Percentiles rank a stretch among this genome's conserved stretches.
These are phyloP conservation scores for Grammomys dolichurus DNA, from an alignment of 2,113 vertebrate genomes.

Conservation along the genomic window DNA sequence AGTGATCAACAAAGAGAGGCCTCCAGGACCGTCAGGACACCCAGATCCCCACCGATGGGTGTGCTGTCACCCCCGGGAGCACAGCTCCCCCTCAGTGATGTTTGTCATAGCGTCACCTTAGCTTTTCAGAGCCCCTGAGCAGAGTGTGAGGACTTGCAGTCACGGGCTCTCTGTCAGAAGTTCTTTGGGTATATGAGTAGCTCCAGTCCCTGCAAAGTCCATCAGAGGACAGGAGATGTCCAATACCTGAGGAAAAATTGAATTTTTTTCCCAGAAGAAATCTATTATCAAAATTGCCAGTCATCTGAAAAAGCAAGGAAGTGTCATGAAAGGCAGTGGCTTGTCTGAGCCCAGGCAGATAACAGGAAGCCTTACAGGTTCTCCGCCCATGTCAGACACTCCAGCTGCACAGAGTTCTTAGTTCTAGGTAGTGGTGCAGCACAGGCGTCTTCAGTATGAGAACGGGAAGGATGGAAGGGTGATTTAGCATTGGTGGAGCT, in stretches of 20 bases:
- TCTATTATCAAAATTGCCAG: not conserved
- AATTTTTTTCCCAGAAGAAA: not conserved
- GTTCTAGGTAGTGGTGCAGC: not conserved
- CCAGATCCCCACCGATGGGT: not conserved
- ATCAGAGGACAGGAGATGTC: not conserved
- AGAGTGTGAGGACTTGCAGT: not conserved
- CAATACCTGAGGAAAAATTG: no score
- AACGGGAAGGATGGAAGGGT: not conserved
- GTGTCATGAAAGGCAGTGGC: not conserved
- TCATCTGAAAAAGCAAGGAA: not conserved
- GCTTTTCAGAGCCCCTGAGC: not conserved
- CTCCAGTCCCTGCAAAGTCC: not conserved
- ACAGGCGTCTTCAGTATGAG: not conserved
- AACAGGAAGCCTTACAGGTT: not conserved
- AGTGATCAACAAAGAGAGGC: not conserved
- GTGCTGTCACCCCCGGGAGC: not conserved
- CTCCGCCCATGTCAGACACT: no score
- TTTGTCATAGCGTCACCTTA: not conserved
- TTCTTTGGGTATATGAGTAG: not conserved
- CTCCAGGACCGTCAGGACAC: not conserved
- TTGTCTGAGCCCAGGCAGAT: no score
- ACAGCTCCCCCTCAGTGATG: not conserved
- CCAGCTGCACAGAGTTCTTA: not conserved
- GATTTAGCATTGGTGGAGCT: not conserved
- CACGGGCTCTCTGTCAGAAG: not conserved